Conservation (phyloP, 2,888 invertebrate species). For the Eupeodes latifasciatus region DNA sequence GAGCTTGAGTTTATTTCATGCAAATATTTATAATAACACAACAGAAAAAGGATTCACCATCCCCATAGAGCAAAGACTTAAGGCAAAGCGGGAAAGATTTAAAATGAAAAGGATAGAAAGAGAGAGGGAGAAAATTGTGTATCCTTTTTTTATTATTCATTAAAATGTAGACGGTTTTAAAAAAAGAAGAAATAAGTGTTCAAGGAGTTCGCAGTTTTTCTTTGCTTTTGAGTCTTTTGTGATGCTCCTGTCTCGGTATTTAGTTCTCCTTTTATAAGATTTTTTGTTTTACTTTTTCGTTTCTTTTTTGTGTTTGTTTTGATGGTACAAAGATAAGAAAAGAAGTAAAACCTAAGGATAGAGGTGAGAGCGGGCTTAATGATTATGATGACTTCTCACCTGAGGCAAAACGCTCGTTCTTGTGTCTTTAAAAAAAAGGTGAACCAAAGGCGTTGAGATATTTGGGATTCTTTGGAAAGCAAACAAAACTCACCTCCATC, state of each 20-base stretch:
- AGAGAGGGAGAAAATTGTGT: slow-evolving; percentile 25
- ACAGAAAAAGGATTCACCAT: slow-evolving; percentile 5
- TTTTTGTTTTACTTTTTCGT: not conserved
- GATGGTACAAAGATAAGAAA: slow-evolving; percentile 21
- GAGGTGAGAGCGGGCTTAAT: not conserved
- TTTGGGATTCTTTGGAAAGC: slow-evolving; percentile 43
- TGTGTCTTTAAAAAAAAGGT: slow-evolving; percentile 19
- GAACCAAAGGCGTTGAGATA: slow-evolving; percentile 6
- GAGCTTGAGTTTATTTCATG: slow-evolving; percentile 40
- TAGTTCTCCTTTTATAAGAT: slow-evolving; percentile 7
- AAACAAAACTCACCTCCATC: not conserved
- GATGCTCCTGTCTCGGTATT: slow-evolving; percentile 46
- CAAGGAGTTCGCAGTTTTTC: slow-evolving; percentile 65
- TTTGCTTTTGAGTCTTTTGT: slow-evolving; percentile 29
- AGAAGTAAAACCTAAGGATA: not conserved
- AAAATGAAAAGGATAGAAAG: not conserved
- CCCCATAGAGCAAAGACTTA: not conserved
- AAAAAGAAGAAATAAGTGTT: slow-evolving; percentile 58
- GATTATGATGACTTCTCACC: slow-evolving; percentile 59
- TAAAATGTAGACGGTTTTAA: slow-evolving; percentile 70
- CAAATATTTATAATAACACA: slow-evolving; percentile 41
- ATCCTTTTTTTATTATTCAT: slow-evolving; percentile 74
- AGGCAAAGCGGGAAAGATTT: not conserved
- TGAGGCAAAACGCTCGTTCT: slow-evolving; percentile 13
- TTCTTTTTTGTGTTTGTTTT: slow-evolving; percentile 14